Conservation (phyloP, 2,797 vertebrate species). For the Gouania willdenowi region DNA sequence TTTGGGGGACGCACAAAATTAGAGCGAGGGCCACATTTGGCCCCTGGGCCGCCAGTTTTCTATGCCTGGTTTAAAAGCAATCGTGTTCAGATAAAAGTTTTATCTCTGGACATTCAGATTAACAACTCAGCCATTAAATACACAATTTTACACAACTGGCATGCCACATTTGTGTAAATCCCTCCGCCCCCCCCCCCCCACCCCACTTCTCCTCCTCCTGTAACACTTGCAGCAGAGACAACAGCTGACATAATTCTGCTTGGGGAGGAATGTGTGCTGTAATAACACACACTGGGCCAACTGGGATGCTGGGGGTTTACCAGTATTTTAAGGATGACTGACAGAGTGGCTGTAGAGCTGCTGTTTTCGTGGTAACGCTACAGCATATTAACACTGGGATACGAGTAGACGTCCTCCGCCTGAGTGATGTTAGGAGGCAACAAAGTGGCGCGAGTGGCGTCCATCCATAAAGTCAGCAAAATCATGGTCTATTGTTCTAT, state of each 20-base stretch:
- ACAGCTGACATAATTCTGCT: slow-evolving; percentile 71
- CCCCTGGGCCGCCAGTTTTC: too few species aligned
- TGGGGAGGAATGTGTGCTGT: slow-evolving; percentile 67
- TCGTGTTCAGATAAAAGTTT: too few species aligned
- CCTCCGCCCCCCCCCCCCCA: slow-evolving; percentile 12
- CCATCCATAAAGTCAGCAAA: too few species aligned
- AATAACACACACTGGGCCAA: slow-evolving; percentile 59
- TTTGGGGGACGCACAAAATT: too few species aligned
- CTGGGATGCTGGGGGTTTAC: slow-evolving; percentile 51
- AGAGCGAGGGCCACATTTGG: too few species aligned
- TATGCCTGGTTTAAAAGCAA: too few species aligned
- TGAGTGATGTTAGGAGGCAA: too few species aligned
- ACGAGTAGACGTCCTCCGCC: not conserved
- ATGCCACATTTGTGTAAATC: slow-evolving; percentile 41
- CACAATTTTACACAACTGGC: slow-evolving; percentile 33
- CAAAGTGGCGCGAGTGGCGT: too few species aligned
- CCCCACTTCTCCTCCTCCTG: slow-evolving; percentile 31
- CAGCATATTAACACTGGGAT: slow-evolving; percentile 8
- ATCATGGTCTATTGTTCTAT: too few species aligned
- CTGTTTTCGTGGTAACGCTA: slow-evolving; percentile 36
- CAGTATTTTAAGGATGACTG: slow-evolving; percentile 39
- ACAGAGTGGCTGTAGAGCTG: slow-evolving; percentile 27
- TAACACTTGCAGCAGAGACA: slow-evolving; percentile 39
- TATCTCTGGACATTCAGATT: too few species aligned
- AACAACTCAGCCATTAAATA: too few species aligned